Evolutionary conservation across 1,140 invertebrate genomes (phyloP).

Genomic region (Frieseomelitta varia): DNA sequence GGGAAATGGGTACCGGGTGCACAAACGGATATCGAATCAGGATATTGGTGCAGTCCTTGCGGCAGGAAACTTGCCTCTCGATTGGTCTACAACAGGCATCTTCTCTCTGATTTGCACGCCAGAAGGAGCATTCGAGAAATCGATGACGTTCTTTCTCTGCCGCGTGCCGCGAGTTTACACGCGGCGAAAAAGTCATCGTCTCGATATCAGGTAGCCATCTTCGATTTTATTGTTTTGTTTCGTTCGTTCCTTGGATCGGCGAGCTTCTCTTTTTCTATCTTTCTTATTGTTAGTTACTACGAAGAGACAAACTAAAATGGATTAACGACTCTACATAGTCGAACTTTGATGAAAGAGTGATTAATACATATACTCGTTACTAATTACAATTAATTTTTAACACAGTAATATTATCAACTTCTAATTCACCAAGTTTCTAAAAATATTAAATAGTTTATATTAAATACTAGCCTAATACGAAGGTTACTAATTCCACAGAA

Average conservation of each 20-base stretch:
- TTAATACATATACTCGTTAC: too few species aligned
- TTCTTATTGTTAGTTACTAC: not conserved
- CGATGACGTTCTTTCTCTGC: constrained; percentile 69
- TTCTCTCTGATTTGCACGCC: constrained; percentile 88
- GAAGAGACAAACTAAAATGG: too few species aligned
- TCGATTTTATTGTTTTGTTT: constrained; percentile 4
- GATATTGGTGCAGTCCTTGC: constrained; percentile 91
- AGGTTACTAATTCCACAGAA: too few species aligned
- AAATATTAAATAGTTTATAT: too few species aligned
- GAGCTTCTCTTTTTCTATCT: not conserved
- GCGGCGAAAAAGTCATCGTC: constrained; percentile 32
- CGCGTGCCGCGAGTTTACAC: constrained; percentile 34
- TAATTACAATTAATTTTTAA: too few species aligned
- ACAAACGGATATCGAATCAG: constrained; percentile 76
- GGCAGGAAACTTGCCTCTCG: constrained; percentile 88
- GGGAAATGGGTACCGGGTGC: constrained; percentile 90
- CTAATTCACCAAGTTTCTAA: too few species aligned
- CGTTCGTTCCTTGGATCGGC: too few species aligned
- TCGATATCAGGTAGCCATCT: constrained; percentile 38
- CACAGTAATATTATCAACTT: too few species aligned
- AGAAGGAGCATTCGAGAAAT: constrained; percentile 86
- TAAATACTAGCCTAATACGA: too few species aligned
- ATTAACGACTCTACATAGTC: too few species aligned
- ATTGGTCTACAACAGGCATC: constrained; percentile 88
- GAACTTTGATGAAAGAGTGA: too few species aligned